Evolutionary conservation across 2,113 vertebrate species (phyloP).

Genomic region (Silurus glanis): DNA sequence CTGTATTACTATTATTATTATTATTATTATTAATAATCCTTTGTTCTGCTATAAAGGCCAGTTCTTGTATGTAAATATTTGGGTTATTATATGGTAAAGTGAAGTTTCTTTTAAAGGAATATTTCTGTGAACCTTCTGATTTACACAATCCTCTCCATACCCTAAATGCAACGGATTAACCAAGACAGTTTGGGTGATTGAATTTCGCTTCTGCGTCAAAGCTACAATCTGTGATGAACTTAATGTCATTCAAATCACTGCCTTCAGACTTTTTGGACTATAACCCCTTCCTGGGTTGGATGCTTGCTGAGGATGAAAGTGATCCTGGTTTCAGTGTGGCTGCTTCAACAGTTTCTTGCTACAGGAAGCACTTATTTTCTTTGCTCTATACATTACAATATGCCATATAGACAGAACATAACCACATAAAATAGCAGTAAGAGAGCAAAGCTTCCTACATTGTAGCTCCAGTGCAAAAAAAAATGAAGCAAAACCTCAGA

Average conservation of each 20-base stretch:
- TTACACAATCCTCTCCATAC: background rate
- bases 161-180: background rate
- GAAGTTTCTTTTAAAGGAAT: slow-evolving; percentile 13
- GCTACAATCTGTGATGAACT: background rate
- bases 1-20: background rate
- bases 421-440: background rate
- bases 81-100: slow-evolving; percentile 24
- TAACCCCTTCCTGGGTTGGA: background rate
- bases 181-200: background rate
- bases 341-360: background rate
- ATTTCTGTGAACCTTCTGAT: background rate
- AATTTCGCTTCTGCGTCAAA: background rate
- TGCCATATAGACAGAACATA: background rate
- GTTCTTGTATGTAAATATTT: slow-evolving; percentile 28
- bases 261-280: background rate
- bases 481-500: background rate
- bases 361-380: background rate
- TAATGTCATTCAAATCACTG: background rate
- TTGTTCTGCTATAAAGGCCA: slow-evolving; percentile 30
- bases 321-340: background rate
- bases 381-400: background rate
- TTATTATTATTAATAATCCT: slow-evolving; percentile 20
- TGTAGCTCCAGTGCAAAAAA: background rate
- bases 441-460: background rate
- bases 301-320: background rate